Conservation (phyloP, 2,888 invertebrate genomes). For the Lordiphosa fenestrarum region DNA sequence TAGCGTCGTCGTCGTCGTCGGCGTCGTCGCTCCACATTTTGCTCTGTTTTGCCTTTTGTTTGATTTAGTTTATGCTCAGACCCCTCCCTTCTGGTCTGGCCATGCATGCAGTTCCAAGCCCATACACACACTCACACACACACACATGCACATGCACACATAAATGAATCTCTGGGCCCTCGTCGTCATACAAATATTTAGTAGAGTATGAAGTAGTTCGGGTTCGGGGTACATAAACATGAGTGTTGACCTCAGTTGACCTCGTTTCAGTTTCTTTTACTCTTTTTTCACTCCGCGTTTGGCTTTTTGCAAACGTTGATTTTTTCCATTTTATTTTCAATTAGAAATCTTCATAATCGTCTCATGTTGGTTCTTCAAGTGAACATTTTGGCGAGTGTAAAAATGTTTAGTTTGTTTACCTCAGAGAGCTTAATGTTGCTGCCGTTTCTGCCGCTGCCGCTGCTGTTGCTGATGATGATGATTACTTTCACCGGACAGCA, state of each 20-base stretch:
- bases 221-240: constrained; percentile 73
- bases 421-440: constrained; percentile 16
- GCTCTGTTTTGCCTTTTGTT: constrained; percentile 66
- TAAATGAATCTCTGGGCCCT: constrained; percentile 55
- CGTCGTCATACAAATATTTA: constrained; percentile 76
- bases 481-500: constrained; percentile 72
- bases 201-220: constrained; percentile 78
- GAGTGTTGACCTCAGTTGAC: constrained; percentile 78
- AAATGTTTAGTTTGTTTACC: constrained; percentile 12
- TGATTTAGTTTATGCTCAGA: constrained; percentile 66
- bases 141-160: constrained; percentile 19
- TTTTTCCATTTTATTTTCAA: constrained; percentile 50
- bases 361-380: constrained; percentile 41
- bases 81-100: constrained; percentile 37
- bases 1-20: constrained; percentile 26
- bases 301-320: constrained; percentile 62
- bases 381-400: not conserved
- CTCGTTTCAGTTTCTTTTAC: constrained; percentile 76
- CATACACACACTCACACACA: constrained; percentile 41
- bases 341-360: constrained; percentile 71
- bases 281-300: constrained; percentile 19
- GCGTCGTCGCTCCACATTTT: constrained; percentile 55
- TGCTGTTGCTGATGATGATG: constrained; percentile 52
- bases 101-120: constrained; percentile 60
- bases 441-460: constrained; percentile 28